Evolutionary conservation across 2,113 vertebrate species (phyloP).

Genomic region (Corythaeola cristata): DNA sequence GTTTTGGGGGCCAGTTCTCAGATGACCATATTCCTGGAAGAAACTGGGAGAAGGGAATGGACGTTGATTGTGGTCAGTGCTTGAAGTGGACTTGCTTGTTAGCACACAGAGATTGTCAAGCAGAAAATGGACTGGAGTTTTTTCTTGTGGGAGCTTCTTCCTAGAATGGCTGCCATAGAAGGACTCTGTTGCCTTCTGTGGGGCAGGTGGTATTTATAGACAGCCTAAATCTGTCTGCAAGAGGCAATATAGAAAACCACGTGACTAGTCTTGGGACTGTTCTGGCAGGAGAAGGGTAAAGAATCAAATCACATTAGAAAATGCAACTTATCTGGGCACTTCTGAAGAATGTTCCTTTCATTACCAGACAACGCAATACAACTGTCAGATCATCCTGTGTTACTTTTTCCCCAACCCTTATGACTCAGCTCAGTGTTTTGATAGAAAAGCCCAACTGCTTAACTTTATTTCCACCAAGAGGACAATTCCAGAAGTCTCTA

Average conservation of each 20-base stretch:
- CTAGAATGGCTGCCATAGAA: neutral
- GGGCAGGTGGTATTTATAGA: neutral
- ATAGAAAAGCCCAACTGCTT: neutral
- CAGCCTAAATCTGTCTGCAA: neutral
- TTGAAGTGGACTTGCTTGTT: neutral
- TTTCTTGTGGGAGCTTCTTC: neutral
- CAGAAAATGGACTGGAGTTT: neutral
- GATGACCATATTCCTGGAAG: neutral
- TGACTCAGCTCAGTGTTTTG: constrained; percentile 23
- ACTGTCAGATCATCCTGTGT: neutral
- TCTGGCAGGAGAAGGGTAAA: neutral
- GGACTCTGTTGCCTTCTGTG: neutral
- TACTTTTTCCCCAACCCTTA: neutral
- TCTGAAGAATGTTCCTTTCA: neutral
- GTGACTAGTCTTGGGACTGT: neutral
- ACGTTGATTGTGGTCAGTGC: neutral
- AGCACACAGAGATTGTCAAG: neutral
- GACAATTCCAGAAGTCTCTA: constrained; percentile 23
- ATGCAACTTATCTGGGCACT: neutral
- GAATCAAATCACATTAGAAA: neutral
- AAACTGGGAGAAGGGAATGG: neutral
- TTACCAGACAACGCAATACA: neutral
- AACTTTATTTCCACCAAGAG: constrained; percentile 28
- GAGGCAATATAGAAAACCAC: neutral
- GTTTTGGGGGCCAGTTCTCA: neutral